Evolutionary conservation across 2,113 vertebrate genomes (phyloP).

Genomic region (Phainopepla nitens): DNA sequence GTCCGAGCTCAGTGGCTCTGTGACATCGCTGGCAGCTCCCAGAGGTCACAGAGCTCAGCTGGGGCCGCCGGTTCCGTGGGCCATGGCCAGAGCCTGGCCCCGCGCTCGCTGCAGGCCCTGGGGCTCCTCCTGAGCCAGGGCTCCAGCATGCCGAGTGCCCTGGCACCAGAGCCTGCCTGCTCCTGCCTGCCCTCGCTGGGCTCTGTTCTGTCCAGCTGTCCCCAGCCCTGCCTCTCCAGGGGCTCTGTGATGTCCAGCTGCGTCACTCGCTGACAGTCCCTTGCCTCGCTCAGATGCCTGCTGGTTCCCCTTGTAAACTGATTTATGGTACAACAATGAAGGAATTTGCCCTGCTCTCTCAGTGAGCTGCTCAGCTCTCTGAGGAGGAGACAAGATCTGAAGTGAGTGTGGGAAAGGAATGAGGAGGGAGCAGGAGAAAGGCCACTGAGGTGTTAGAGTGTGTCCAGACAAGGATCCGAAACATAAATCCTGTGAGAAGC

Average conservation of each 20-base stretch:
- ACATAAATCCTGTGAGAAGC: background rate
- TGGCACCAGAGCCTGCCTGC: background rate
- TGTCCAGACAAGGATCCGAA: background rate
- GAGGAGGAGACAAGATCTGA: background rate
- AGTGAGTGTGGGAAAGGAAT: background rate
- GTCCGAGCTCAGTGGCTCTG: rapidly evolving
- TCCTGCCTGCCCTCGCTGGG: background rate
- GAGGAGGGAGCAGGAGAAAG: background rate
- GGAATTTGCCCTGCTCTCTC: background rate
- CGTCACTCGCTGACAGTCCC: rapidly evolving
- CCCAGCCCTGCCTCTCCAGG: rapidly evolving
- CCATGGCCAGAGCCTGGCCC: background rate
- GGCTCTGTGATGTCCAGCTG: background rate
- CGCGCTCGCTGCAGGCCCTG: rapidly evolving
- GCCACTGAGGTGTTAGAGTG: background rate
- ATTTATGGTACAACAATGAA: background rate
- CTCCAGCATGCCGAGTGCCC: background rate
- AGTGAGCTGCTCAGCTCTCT: background rate
- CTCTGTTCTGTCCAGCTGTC: background rate
- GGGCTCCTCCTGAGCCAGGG: rapidly evolving
- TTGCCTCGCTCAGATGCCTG: background rate
- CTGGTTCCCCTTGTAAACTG: background rate
- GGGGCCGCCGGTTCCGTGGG: background rate
- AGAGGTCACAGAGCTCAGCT: background rate
- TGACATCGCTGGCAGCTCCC: background rate